Base-by-base conservation (phyloP, 2,888 invertebrate genomes). In the Lissocephala sabroskyi region DNA sequence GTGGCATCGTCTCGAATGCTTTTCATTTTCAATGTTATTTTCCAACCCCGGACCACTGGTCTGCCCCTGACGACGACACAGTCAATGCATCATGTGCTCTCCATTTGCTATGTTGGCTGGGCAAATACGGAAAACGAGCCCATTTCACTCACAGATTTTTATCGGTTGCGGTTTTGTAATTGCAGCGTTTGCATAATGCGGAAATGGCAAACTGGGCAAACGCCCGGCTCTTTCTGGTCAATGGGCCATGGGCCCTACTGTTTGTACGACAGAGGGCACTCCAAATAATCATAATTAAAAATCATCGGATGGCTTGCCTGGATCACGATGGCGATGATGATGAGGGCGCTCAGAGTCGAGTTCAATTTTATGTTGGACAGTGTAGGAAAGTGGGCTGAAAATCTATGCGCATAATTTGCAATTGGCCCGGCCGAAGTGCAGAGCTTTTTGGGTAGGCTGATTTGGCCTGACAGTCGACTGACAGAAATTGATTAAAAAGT, bases 401-500 rank as follows among this genome's bases (percentile, higher is more conserved):
- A 76, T 62, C 68, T 70, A 70, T 70, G 68, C 68, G 77, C 68
- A 70, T 76, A 76, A 70, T 65, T 73, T 62, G 65, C 41, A 23
- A 23, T 23, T 7, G 23, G 23, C 3, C 4, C 7, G 23, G 23
- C 3, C 7, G 7, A 3, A 23, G 23, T 23, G 23, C 4, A 23
- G 7, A 23, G 4, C n/a, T n/a, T n/a, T 23, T 23, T 23, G 16
- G 35, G 54, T 52, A 42, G 50, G 45, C 73, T 52, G 56, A 68
- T 73, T 56, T 52, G 42, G 46, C 23, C 68, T 68, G 68, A 73
- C 68, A 76, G 65, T 46, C 56, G 52, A 76, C 77, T 70, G 68
- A 70, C 68, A 70, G 77, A 65, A 73, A 76, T 70, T 76, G 68
- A 68, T 68, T 68, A 75, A 68, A 68, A 56, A 56, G 41, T 40